Evolutionary conservation across 2,888 invertebrate species (phyloP).

Genomic region (Crossocerus cetratus): DNA sequence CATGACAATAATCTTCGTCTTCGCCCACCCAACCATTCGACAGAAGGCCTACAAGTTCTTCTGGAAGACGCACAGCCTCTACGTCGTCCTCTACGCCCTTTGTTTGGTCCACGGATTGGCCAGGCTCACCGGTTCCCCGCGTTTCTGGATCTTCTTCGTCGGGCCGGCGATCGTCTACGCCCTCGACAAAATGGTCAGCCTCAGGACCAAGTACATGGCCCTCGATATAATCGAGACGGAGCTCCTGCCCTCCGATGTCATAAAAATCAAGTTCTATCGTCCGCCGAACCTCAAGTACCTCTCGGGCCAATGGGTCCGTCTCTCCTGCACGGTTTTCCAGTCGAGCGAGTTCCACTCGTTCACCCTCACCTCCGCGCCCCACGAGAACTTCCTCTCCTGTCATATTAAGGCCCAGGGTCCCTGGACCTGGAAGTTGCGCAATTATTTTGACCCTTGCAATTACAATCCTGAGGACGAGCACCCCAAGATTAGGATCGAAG

Average conservation of each 20-base stretch:
- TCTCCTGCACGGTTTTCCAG: slow-evolving; percentile 93
- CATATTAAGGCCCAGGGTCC: slow-evolving; percentile 96
- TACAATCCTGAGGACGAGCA: slow-evolving; percentile 89
- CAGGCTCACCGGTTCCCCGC: slow-evolving; percentile 91
- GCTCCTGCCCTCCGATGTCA: slow-evolving; percentile 94
- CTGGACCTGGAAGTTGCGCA: slow-evolving; percentile 98
- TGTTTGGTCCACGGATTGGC: slow-evolving; percentile 94
- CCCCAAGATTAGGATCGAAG: slow-evolving; percentile 93
- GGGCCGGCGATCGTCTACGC: slow-evolving; percentile 94
- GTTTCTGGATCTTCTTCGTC: slow-evolving; percentile 96
- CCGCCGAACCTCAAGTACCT: slow-evolving; percentile 96
- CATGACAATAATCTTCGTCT: slow-evolving; percentile 97
- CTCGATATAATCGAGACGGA: slow-evolving; percentile 96
- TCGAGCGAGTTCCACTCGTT: slow-evolving; percentile 96
- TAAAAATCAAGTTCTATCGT: slow-evolving; percentile 95
- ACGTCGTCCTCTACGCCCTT: slow-evolving; percentile 90
- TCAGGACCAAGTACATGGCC: slow-evolving; percentile 94
- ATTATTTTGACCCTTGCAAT: slow-evolving; percentile 96
- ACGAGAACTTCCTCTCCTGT: slow-evolving; percentile 95
- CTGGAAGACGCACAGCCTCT: slow-evolving; percentile 95
- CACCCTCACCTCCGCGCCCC: slow-evolving; percentile 96
- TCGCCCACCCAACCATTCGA: slow-evolving; percentile 94
- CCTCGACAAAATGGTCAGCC: slow-evolving; percentile 94
- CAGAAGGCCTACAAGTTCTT: slow-evolving; percentile 97
- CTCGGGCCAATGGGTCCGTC: slow-evolving; percentile 95